Percentiles rank a stretch among this genome's conserved stretches.
Evolutionary conservation across 2,113 vertebrate species (phyloP).

Genomic region (Nipponia nippon): DNA sequence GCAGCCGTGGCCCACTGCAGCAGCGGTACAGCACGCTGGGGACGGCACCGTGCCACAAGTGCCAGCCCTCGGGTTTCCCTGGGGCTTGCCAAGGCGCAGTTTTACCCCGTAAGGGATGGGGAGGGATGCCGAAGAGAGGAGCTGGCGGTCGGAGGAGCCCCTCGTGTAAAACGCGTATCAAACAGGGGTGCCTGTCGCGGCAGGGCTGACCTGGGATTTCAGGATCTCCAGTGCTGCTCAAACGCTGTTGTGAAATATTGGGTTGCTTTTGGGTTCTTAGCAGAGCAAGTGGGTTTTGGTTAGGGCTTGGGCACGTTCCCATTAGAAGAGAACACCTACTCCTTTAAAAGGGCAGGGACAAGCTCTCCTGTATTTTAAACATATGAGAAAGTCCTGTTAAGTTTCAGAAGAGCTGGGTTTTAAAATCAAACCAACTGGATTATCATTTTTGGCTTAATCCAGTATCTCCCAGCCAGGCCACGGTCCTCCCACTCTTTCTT

Average conservation of each 20-base stretch:
- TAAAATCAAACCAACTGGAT: background rate
- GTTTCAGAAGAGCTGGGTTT: background rate
- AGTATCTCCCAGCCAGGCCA: background rate
- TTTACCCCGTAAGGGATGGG: background rate
- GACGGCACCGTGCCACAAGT: background rate
- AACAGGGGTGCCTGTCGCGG: accelerated
- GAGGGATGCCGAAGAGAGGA: background rate
- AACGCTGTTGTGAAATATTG: background rate
- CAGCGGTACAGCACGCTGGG: background rate
- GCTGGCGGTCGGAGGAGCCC: background rate
- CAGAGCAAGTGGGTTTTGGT: background rate
- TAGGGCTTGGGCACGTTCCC: background rate
- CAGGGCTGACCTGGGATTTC: background rate
- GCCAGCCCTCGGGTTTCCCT: background rate
- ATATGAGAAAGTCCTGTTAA: background rate
- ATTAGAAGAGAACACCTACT: background rate
- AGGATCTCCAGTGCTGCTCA: background rate
- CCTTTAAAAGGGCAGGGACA: background rate
- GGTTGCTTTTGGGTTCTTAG: background rate
- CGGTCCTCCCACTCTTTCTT: background rate
- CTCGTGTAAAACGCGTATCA: accelerated
- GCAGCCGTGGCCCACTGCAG: background rate
- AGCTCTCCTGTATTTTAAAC: background rate
- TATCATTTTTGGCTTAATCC: background rate
- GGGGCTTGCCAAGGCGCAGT: background rate